Conservation (phyloP, 1,140 invertebrate genomes). For the Galleria mellonella region DNA sequence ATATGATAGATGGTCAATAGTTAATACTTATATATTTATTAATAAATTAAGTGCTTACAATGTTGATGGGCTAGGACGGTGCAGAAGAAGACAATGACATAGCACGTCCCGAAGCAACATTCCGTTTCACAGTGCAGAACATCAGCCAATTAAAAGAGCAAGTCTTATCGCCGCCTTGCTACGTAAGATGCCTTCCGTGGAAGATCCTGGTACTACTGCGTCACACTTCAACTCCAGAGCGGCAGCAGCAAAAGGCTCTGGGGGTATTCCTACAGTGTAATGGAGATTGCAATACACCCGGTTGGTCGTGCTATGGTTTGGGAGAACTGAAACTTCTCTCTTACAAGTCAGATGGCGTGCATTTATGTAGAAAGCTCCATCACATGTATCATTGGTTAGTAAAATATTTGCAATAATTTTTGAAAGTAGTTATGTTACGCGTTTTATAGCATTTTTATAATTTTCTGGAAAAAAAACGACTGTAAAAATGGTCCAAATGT, state of each 20-base stretch:
- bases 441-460: no score
- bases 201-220: constrained; percentile 99
- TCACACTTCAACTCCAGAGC: constrained; percentile 80
- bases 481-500: no score
- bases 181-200: constrained; percentile 97
- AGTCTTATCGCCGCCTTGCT: constrained; percentile 91
- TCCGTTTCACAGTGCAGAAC: constrained; percentile 89
- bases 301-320: constrained; percentile 97
- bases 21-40: neutral
- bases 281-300: constrained; percentile 92
- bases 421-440: no score
- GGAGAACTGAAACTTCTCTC: constrained; percentile 92
- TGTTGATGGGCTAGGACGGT: constrained; percentile 35
- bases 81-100: constrained; percentile 83
- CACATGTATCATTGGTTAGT: constrained; percentile 77
- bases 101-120: constrained; percentile 93
- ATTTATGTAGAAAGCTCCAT: constrained; percentile 82
- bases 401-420: neutral
- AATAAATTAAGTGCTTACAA: no score
- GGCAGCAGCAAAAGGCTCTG: constrained; percentile 82
- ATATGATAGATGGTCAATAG: no score
- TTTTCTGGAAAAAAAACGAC: no score
- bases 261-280: constrained; percentile 95
- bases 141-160: constrained; percentile 94
- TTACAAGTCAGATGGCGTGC: constrained; percentile 87